Percentiles rank a stretch among this genome's conserved stretches.
Conservation (phyloP, 2,888 invertebrate species). For the Lottia scabra region DNA sequence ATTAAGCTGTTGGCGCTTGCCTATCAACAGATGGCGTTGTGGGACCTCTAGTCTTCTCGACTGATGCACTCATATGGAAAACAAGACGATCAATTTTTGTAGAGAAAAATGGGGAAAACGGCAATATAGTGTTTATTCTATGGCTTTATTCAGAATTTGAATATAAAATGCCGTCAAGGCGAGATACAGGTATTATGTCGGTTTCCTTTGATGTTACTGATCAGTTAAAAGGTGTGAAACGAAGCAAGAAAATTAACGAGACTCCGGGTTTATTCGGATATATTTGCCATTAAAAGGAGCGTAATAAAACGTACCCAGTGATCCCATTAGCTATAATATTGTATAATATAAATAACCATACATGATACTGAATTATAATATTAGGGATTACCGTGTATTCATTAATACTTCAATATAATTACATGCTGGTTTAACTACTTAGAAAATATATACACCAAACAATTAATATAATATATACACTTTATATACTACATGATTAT, state of each 20-base stretch:
- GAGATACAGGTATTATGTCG: constrained; percentile 2
- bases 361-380: no score
- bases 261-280: not conserved
- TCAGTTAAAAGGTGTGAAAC: constrained; percentile 4
- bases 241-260: constrained; percentile 6
- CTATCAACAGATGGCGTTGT: constrained; percentile 1
- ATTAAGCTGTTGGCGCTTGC: constrained; percentile 5
- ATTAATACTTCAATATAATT: no score
- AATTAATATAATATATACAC: no score
- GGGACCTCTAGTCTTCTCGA: not conserved
- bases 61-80: not conserved
- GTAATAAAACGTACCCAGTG: not conserved
- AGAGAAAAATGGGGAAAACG: not conserved
- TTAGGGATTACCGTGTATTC: no score
- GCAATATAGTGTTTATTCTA: not conserved
- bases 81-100: constrained; percentile 3
- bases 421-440: no score
- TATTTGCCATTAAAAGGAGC: not conserved
- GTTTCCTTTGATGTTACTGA: not conserved
- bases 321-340: not conserved
- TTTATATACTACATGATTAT: no score
- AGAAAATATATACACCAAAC: no score
- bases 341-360: no score
- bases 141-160: not conserved
- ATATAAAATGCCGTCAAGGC: not conserved